phyloP scores from a whole-genome alignment of 2,797 vertebrate species.

The Notoglanidium macrostoma region DNA sequence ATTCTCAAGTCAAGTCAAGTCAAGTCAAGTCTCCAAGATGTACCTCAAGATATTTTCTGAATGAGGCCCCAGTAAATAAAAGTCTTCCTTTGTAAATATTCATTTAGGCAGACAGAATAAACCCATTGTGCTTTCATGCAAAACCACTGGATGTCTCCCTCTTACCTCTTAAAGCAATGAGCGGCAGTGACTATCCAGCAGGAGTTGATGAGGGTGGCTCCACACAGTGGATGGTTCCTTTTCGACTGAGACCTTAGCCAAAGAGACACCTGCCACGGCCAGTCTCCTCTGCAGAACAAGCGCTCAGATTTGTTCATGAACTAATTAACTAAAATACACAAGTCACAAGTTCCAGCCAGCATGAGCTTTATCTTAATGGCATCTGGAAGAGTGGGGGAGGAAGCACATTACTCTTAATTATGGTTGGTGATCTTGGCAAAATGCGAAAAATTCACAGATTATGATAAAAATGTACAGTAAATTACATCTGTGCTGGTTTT shows the following conservation, averaged over 20 bases:
- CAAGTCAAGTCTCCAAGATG: not conserved
- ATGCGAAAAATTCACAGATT: not conserved
- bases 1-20: no score
- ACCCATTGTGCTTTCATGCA: not conserved
- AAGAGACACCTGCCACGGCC: slow-evolving; percentile 78
- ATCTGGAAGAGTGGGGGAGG: not conserved
- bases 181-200: slow-evolving; percentile 89
- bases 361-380: not conserved
- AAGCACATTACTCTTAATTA: not conserved
- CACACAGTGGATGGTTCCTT: slow-evolving; percentile 82
- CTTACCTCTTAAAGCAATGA: slow-evolving; percentile 89
- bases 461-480: not conserved
- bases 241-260: slow-evolving; percentile 79
- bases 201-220: slow-evolving; percentile 82
- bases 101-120: not conserved
- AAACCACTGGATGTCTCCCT: slow-evolving; percentile 54
- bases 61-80: not conserved
- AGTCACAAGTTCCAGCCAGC: not conserved
- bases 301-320: slow-evolving; percentile 6
- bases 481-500: no score
- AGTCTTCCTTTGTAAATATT: not conserved
- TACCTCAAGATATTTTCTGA: not conserved
- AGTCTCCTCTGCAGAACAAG: slow-evolving; percentile 76
- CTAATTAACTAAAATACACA: not conserved
- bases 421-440: not conserved